Conservation (phyloP, 2,888 invertebrate species). For the Nycteola revayana region DNA sequence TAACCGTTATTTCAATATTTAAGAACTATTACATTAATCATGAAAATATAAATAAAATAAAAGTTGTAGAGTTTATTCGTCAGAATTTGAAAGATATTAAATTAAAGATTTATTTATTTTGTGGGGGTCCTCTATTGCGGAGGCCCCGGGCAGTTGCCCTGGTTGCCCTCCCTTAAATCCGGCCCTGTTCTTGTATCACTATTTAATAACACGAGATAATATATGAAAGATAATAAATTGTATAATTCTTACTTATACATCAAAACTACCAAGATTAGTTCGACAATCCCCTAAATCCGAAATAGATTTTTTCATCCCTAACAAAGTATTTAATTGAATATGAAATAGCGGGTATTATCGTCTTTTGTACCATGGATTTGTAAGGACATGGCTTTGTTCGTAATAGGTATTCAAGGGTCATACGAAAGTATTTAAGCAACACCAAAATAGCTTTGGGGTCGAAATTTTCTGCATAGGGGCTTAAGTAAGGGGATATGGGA, state of each 20-base stretch:
- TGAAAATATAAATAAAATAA: too few species aligned
- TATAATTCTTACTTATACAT: constrained; percentile 32
- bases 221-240: constrained; percentile 8
- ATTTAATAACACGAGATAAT: too few species aligned
- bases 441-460: constrained; percentile 54
- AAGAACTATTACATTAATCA: too few species aligned
- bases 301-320: constrained; percentile 82
- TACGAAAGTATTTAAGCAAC: constrained; percentile 68
- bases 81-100: too few species aligned
- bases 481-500: constrained; percentile 38
- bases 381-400: constrained; percentile 59
- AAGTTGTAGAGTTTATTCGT: too few species aligned
- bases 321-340: constrained; percentile 87
- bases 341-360: constrained; percentile 82
- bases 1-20: too few species aligned
- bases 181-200: too few species aligned
- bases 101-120: too few species aligned
- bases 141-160: too few species aligned
- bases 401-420: constrained; percentile 67
- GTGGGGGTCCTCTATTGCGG: too few species aligned
- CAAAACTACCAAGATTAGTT: constrained; percentile 40
- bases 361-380: constrained; percentile 76
- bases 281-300: constrained; percentile 51
- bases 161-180: too few species aligned
- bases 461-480: constrained; percentile 32